A percentile compares a stretch with the other conserved stretches of the same genome.
Conservation (phyloP, 2,797 vertebrate genomes). For the Enteromius treurensis region DNA sequence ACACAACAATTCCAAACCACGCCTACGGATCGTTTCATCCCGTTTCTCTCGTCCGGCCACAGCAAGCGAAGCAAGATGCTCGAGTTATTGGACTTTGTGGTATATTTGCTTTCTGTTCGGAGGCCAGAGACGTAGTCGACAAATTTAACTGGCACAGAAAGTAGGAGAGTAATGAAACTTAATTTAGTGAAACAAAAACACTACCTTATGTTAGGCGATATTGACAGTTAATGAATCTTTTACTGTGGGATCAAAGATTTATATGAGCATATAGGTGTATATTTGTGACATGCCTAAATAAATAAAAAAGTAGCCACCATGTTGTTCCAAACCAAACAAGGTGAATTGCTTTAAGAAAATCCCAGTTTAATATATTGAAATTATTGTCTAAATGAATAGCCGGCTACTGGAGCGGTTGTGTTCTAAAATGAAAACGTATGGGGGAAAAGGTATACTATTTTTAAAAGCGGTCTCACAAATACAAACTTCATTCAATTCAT, state of each 20-base stretch:
- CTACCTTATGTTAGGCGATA: not conserved
- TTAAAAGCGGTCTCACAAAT: not conserved
- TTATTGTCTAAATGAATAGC: not conserved
- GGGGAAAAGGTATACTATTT: not conserved
- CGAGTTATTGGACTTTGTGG: not conserved
- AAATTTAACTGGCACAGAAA: not conserved
- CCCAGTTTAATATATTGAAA: too few species aligned
- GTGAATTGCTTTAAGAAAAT: too few species aligned
- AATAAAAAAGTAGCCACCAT: not conserved
- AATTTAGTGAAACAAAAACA: not conserved
- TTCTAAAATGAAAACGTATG: not conserved
- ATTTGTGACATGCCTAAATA: not conserved
- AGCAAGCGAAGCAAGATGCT: constrained; percentile 6
- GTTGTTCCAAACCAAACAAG: not conserved
- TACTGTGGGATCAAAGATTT: not conserved
- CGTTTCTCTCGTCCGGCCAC: constrained; percentile 46
- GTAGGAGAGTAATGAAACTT: not conserved
- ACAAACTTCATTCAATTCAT: not conserved
- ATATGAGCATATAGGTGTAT: not conserved
- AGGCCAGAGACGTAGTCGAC: not conserved
- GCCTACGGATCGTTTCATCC: constrained; percentile 39
- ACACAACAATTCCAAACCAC: not conserved
- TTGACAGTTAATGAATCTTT: not conserved
- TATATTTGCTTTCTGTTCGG: not conserved
- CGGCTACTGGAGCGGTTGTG: not conserved